Evolutionary conservation across 2,797 vertebrate genomes (phyloP).

Genomic region (Sebastes ruberrimus): DNA sequence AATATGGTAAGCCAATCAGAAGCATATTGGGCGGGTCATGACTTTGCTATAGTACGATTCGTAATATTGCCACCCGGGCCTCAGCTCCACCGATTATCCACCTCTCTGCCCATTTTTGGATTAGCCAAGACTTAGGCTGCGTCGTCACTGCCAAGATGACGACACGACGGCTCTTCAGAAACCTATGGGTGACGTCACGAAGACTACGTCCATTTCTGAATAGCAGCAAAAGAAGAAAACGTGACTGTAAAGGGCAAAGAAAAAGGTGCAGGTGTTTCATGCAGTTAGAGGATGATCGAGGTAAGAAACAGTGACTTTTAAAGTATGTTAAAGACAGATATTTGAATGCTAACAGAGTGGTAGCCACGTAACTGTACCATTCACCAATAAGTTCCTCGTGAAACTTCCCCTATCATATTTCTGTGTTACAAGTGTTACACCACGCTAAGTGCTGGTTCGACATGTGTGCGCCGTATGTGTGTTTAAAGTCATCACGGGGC

Average conservation of each 20-base stretch:
- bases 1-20: too few species aligned
- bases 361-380: background rate
- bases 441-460: conserved; percentile 48
- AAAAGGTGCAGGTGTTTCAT: background rate
- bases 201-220: background rate
- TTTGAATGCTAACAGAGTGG: too few species aligned
- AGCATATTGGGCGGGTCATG: too few species aligned
- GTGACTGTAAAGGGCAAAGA: background rate
- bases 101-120: too few species aligned
- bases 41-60: too few species aligned
- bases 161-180: too few species aligned
- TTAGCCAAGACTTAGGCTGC: too few species aligned
- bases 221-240: background rate
- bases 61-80: too few species aligned
- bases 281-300: background rate
- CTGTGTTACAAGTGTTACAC: conserved; percentile 15
- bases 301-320: background rate
- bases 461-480: conserved; percentile 33
- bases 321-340: background rate
- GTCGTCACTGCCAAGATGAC: too few species aligned
- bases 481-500: conserved; percentile 18
- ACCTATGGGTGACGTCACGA: too few species aligned
- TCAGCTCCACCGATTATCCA: background rate
- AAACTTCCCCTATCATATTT: conserved; percentile 35
- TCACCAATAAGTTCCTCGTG: conserved; percentile 28